Base-by-base conservation (phyloP, 2,113 vertebrate genomes). In the Triplophysa tibetana region DNA sequence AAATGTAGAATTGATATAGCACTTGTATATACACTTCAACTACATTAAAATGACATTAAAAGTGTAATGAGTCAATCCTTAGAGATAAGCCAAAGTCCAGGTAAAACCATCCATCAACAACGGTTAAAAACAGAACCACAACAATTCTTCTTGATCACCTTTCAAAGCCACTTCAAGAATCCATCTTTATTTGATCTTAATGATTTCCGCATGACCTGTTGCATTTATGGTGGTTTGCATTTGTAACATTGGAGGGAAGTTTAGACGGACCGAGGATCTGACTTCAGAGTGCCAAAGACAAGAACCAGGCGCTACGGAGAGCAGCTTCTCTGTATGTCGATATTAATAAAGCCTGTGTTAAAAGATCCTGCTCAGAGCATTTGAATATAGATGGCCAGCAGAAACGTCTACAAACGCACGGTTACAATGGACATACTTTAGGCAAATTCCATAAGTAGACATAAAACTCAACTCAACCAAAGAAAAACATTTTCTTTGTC, bases 191-290 rank as follows among this genome's bases (percentile, higher is more conserved):
- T 41, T 43, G 67, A 68, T 5, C 19, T 23, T 62, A 43, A 78
- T 48, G 10, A 29, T 16, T 61, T 68, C 66, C 24, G 21, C 54
- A 10, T 66, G 38, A 65, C 61, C 24, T 77, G 65, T 66, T 77
- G 26, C n/a, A 13, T 77, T 45, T 12, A 45, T 45, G 43, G 48
- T 29, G 61, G 29, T 79, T 80, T 77, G 70, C 62, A 77, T 79
- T 68, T 80, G 54, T 41, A 63, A 43, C 41, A 72, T 29, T 17
- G 56, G 65, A 64, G 41, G 8, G 33, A 54, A 67, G 61, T 41
- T 65, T 10, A 23, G 41, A 21, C 1, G 3, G 26, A 60, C 33
- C 8, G 12, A 29, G 29, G 19, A 17, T 43, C 17, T 13, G 19
- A 41, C 65, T 19, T 2, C 13, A 14, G 21, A 43, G 73, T 43